phyloP scores from a whole-genome alignment of 1,140 invertebrate species.

The Dendroctonus ponderosae region DNA sequence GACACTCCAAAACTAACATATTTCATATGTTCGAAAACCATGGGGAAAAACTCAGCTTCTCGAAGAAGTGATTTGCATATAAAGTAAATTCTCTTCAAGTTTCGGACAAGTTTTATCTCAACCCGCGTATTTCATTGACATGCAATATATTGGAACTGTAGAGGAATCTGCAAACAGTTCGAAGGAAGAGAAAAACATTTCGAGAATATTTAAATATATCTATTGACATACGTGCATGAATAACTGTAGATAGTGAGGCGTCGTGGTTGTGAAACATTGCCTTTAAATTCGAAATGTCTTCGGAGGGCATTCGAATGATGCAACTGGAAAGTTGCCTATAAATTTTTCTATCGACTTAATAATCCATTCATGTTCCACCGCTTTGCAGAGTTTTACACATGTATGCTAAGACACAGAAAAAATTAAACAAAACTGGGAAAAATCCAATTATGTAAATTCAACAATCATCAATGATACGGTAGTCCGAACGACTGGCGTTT shows the following conservation, averaged over 20 bases:
- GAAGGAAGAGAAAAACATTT: conserved; percentile 10
- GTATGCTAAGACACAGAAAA: too few species aligned
- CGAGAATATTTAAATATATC: conserved; percentile 24
- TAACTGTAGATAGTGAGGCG: conserved; percentile 13
- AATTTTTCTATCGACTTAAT: too few species aligned
- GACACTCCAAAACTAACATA: too few species aligned
- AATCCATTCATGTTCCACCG: too few species aligned
- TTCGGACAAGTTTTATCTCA: conserved; percentile 25
- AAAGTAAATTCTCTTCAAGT: conserved; percentile 17
- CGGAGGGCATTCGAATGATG: too few species aligned
- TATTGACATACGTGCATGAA: conserved; percentile 21
- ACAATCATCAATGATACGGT: neutral
- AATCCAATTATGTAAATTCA: conserved; percentile 2
- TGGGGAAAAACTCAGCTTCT: neutral
- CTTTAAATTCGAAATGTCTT: conserved; percentile 1
- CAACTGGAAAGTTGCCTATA: too few species aligned
- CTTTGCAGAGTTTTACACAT: too few species aligned
- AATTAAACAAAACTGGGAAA: neutral
- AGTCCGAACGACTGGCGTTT: neutral
- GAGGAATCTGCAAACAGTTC: conserved; percentile 15
- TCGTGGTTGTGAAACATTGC: neutral
- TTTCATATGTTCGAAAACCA: too few species aligned
- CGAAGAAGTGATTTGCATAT: conserved; percentile 15
- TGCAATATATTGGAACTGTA: conserved; percentile 18
- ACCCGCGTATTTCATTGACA: conserved; percentile 23